These are phyloP conservation scores for Graphium colonna DNA, from an alignment of 2,888 invertebrate genomes.

Conservation along the genomic window DNA sequence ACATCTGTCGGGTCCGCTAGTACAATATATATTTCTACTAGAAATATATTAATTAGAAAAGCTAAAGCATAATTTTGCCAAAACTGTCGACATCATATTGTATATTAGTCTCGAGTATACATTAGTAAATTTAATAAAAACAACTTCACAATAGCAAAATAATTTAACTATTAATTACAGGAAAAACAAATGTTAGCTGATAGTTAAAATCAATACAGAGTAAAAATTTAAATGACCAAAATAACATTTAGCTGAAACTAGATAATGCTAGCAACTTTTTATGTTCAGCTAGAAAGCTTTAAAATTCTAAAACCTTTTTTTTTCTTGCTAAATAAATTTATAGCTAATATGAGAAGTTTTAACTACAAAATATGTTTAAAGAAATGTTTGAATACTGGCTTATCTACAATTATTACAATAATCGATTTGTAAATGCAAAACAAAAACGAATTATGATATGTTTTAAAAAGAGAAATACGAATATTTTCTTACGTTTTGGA, in stretches of 20 bases:
- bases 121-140: no score
- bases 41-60: no score
- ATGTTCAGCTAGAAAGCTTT: conserved; percentile 2
- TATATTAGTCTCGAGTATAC: no score
- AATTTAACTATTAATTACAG: no score
- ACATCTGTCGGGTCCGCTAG: no score
- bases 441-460: background rate
- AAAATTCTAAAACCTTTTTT: conserved; percentile 1
- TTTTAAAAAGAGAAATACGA: background rate
- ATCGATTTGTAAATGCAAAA: background rate
- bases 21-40: no score
- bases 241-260: background rate
- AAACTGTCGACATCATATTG: no score
- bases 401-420: background rate
- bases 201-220: background rate
- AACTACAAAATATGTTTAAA: background rate
- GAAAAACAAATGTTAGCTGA: background rate
- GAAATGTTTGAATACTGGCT: background rate
- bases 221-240: background rate
- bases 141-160: no score
- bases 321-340: no score
- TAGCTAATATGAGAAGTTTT: background rate
- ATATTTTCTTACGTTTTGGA: no score
- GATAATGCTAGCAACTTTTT: background rate
- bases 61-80: no score